Conservation (phyloP, 2,888 invertebrate genomes). For the Mystacides longicornis region DNA sequence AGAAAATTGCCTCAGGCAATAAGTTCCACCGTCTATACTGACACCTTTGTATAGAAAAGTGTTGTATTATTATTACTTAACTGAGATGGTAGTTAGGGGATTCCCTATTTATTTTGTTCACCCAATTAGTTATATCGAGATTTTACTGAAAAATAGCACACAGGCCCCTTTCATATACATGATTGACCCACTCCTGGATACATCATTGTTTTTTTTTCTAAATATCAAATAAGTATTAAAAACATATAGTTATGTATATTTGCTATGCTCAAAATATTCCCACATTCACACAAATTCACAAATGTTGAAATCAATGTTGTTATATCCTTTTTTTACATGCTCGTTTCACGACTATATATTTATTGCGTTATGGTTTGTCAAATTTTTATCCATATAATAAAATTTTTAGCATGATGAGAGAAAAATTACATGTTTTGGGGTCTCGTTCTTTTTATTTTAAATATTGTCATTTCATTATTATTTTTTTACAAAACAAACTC, state of each 20-base stretch:
- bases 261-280: not conserved
- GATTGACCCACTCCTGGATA: not conserved
- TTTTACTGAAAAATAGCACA: too few relatives aligned
- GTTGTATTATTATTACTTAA: too few relatives aligned
- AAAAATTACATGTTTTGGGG: not conserved
- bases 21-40: too few relatives aligned
- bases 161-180: not conserved
- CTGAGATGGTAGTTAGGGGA: too few relatives aligned
- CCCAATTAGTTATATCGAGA: too few relatives aligned
- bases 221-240: not conserved
- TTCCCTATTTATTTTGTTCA: too few relatives aligned
- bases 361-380: not conserved
- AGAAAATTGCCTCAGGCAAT: too few relatives aligned
- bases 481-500: not conserved
- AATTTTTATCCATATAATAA: not conserved
- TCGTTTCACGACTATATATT: not conserved
- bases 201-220: too few relatives aligned
- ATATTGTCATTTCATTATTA: not conserved
- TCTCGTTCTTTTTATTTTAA: not conserved
- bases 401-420: slow-evolving; percentile 1
- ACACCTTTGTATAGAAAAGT: too few relatives aligned
- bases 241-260: not conserved
- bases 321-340: not conserved
- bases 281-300: not conserved
- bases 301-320: not conserved